phyloP scores from a whole-genome alignment of 2,113 vertebrate genomes.

The Vimba vimba region DNA sequence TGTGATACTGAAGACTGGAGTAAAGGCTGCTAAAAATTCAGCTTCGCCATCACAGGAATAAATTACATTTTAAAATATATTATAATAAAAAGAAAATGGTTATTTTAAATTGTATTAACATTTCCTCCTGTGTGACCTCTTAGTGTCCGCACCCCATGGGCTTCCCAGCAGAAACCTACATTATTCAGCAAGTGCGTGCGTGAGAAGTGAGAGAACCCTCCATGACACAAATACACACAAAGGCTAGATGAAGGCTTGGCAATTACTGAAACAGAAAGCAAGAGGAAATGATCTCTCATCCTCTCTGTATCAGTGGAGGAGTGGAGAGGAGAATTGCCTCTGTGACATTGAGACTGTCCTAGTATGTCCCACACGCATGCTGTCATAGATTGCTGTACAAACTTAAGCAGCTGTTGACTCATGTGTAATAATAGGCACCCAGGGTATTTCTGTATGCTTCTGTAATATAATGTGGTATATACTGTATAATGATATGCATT shows the following conservation, averaged over 20 bases:
- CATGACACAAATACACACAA: slow-evolving; percentile 1
- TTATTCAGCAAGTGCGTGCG: neutral
- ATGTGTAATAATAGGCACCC: slow-evolving; percentile 9
- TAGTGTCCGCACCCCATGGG: neutral
- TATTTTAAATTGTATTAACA: neutral
- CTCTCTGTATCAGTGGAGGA: slow-evolving; percentile 17
- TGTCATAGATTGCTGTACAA: slow-evolving; percentile 23
- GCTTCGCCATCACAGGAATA: neutral
- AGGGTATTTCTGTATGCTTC: neutral
- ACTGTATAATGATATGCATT: neutral
- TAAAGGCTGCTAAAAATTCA: neutral
- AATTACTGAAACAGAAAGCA: slow-evolving; percentile 50
- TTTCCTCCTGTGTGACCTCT: slow-evolving; percentile 16
- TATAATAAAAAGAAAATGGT: neutral
- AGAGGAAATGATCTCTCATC: slow-evolving; percentile 34
- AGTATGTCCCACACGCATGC: slow-evolving; percentile 53
- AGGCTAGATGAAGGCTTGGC: slow-evolving; percentile 35
- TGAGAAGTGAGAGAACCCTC: neutral
- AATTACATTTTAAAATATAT: neutral
- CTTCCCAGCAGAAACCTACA: neutral
- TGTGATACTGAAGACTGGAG: neutral
- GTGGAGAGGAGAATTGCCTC: slow-evolving; percentile 59
- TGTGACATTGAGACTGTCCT: slow-evolving; percentile 57
- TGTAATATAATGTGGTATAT: neutral
- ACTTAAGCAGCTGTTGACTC: slow-evolving; percentile 12